These are phyloP conservation scores for Loris lydekkerianus DNA, from an alignment of 2,797 vertebrate species.

Conservation along the genomic window DNA sequence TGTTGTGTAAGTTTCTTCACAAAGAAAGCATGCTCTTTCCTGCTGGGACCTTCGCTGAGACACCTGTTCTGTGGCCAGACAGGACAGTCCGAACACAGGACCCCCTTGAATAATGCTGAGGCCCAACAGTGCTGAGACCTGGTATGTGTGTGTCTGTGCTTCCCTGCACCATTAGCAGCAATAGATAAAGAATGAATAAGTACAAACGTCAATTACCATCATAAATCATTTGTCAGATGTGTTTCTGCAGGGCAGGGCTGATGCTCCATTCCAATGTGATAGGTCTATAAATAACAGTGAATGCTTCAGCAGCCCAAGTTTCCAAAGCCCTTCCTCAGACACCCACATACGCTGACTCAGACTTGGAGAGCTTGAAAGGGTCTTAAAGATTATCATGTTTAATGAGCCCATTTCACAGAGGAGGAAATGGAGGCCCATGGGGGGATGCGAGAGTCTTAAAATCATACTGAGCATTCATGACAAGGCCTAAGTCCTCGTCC, in stretches of 20 bases:
- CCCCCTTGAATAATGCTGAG: neutral
- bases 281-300: constrained; percentile 65
- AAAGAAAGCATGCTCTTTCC: no score
- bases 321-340: neutral
- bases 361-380: neutral
- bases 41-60: neutral
- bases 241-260: constrained; percentile 3
- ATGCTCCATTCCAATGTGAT: neutral
- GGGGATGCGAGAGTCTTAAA: neutral
- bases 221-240: constrained; percentile 67
- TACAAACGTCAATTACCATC: constrained; percentile 17
- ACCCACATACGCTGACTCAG: neutral
- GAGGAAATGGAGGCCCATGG: constrained; percentile 2
- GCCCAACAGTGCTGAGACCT: neutral
- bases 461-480: neutral
- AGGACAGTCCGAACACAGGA: neutral
- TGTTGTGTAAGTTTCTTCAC: neutral
- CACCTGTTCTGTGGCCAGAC: neutral
- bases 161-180: neutral
- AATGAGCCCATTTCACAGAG: neutral
- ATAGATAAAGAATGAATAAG: constrained; percentile 59
- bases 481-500: neutral
- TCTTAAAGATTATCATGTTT: neutral
- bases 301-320: neutral
- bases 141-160: rapidly evolving